These are phyloP conservation scores for Monopis laevigella DNA, from an alignment of 2,888 invertebrate species.

Conservation along the genomic window DNA sequence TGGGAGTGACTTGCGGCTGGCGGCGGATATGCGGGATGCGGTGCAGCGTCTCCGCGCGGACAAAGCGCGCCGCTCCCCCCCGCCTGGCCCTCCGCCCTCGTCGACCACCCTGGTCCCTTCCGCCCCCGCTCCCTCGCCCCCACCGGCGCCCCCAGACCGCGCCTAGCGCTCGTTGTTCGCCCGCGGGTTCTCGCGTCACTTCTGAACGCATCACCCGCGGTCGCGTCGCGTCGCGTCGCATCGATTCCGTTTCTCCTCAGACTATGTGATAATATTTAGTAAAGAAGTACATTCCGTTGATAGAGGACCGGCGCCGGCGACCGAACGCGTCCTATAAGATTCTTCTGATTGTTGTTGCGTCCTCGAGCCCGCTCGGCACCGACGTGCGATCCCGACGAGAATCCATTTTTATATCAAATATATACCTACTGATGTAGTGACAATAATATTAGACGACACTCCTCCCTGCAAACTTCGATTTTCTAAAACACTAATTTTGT, in stretches of 20 bases:
- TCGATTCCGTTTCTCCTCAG: conserved; percentile 40
- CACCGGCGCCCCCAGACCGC: conserved; percentile 36
- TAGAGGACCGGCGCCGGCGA: conserved; percentile 6
- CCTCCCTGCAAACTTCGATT: background rate
- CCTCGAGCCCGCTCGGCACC: background rate
- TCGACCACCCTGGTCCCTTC: too few species aligned
- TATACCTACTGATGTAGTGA: background rate
- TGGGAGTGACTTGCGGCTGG: conserved; percentile 47
- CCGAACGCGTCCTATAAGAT: conserved; percentile 16
- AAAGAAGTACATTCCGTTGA: conserved; percentile 54
- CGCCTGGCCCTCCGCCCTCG: conserved; percentile 41
- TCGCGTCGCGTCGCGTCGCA: conserved; percentile 24
- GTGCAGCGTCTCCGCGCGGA: conserved; percentile 56
- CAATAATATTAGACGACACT: background rate
- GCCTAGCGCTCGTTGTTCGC: conserved; percentile 28
- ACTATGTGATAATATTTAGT: conserved; percentile 56
- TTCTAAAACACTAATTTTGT: too few species aligned
- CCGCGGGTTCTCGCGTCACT: conserved; percentile 14
- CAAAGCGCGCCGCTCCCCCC: conserved; percentile 31
- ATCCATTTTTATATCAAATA: too few species aligned
- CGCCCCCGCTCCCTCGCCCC: conserved; percentile 30
- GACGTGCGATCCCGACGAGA: background rate
- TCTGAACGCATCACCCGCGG: conserved; percentile 22
- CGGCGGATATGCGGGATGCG: conserved; percentile 59
- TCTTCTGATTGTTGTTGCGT: conserved; percentile 9